Base-by-base conservation (phyloP, 2,113 vertebrate genomes). In the Colaptes auratus region DNA sequence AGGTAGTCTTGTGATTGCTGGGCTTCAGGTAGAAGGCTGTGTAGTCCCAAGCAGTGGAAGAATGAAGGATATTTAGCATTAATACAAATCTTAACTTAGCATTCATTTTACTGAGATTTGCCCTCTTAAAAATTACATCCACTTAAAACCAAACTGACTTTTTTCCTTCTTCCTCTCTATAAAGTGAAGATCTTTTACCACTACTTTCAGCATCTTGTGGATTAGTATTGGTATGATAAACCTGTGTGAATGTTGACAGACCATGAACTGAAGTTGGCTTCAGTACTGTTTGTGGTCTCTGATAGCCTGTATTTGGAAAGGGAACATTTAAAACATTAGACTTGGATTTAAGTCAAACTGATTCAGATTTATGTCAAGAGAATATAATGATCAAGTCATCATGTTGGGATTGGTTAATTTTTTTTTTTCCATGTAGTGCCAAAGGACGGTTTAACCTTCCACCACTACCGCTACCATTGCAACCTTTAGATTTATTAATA, bases 381-480 rank as follows among this genome's bases (percentile, higher is more conserved):
- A 65, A 31, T 92, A 33, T 31, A 85, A 81, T 39, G 35, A 56
- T 72, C 88, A 93, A 75, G 53, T 93, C 74, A 63, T 97, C 52
- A 72, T 74, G 14, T 67, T 53, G 67, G 6, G 11, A 80, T 86
- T 95, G 94, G 30, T 52, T 14, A 36, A 28, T 59, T 58, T 63
- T 46, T n/a, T 46, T 46, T 86, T 78, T 79, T 93, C 93, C 74
- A 96, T 89, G 77, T 85, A 92, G 78, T 89, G 67, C 90, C 83
- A 86, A 83, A 96, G 97, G 97, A 97, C 97, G 6, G 96, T 97
- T 97, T 97, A 98, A 97, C 98, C 98, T 98, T 97, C 97, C 98
- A 98, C 98, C 98, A 98, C 98, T 98, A 88, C 98, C 98, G 97
- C 98, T 98, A 90, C 92, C 95, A 94, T 97, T 92, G 95, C 92